Percentiles rank a stretch among this genome's conserved stretches.
Evolutionary conservation across 2,888 invertebrate genomes (phyloP).

Genomic region (Calephelis perditalis): DNA sequence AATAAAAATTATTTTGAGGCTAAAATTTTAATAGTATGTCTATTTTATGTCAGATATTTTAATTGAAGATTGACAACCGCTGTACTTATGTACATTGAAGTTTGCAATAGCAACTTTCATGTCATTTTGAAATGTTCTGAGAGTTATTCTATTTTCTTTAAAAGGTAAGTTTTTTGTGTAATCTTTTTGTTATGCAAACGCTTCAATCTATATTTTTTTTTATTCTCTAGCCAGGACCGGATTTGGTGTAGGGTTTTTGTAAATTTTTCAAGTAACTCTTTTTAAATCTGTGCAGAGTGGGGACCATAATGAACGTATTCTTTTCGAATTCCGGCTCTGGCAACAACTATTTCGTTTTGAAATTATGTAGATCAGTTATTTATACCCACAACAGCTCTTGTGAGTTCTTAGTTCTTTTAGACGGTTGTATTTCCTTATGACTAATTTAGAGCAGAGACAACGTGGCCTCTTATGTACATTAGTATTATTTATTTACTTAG

Average conservation of each 20-base stretch:
- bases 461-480: conserved; percentile 55
- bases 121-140: no score
- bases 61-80: background rate
- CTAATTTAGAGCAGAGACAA: conserved; percentile 16
- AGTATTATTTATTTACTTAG: conserved; percentile 76
- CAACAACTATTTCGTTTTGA: background rate
- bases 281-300: no score
- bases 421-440: background rate
- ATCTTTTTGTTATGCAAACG: background rate
- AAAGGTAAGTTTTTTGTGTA: background rate
- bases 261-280: background rate
- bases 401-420: background rate
- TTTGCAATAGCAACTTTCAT: no score
- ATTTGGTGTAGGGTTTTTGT: background rate
- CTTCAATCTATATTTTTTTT: background rate
- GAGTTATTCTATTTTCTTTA: no score
- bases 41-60: background rate
- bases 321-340: background rate
- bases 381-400: background rate
- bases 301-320: background rate
- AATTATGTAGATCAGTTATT: background rate
- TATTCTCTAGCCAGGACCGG: background rate
- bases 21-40: background rate
- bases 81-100: background rate
- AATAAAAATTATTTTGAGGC: background rate